Evolutionary conservation across 2,888 invertebrate genomes (phyloP), one percentile per base, ranked within the genome.

Genomic region (Notodonta dromedarius): DNA sequence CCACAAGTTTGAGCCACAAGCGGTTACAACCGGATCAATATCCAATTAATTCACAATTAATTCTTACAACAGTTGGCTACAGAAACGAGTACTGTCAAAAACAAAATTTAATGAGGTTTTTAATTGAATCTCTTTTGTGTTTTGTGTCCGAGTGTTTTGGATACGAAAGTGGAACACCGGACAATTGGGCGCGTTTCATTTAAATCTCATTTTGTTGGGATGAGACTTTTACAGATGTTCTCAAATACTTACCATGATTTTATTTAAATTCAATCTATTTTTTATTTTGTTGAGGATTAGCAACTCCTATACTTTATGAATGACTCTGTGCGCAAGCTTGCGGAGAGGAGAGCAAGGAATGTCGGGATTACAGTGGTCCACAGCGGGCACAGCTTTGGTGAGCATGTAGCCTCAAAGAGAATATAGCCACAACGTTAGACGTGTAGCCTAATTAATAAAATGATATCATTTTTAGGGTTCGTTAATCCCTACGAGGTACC

Each of bases 91-190:
- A 35, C 54, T 55, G 53, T 57, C 60, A 52, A 13, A 60, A 56
- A 46, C 44, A 60, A 60, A 56, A 35, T 56, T 39, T 57, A 56
- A 60, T 60, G 44, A 60, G 56, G 7, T 54, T 56, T 42, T 52
- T 60, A 44, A 60, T 60, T 57, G 57, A 52, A 53, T 60, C 53
- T 51, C 53, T 24, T 40, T 50, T 35, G 32, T 53, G 52, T 46
- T 50, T 13, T 53, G 53, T 53, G 53, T n/a, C n/a, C n/a, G 55
- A 12, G 40, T 40, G 8, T 14, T 55, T 55, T 39, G 55, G 32
- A 55, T 40, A 13, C 11, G 55, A 11, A 14, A n/a, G 40, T 39
- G 39, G n/a, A 14, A 14, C 52, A 9, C 11, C 50, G 53, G 40
- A 55, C 55, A 55, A 55, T 40, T 40, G 40, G 16, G 40, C 14